Conservation (phyloP, 2,797 vertebrate genomes). For the Yasuhikotakia modesta region DNA sequence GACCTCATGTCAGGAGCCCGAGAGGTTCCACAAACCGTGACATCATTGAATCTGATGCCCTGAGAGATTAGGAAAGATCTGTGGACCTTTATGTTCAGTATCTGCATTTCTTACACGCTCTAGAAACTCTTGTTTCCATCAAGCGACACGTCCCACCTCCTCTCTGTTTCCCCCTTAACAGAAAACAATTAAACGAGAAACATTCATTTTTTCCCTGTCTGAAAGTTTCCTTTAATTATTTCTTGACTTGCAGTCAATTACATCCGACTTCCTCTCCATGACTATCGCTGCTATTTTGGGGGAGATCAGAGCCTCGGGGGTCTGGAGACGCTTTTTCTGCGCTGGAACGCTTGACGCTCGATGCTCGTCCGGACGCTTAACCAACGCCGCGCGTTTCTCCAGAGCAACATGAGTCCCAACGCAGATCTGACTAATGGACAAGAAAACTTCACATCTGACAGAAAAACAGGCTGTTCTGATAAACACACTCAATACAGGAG, state of each 20-base stretch:
- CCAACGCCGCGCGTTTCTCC: conserved; percentile 45
- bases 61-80: conserved; percentile 79
- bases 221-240: conserved; percentile 83
- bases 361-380: conserved; percentile 35
- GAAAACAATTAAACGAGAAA: conserved; percentile 77
- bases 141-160: conserved; percentile 65
- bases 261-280: conserved; percentile 82
- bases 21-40: conserved; percentile 80
- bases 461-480: conserved; percentile 27
- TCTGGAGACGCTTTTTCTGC: conserved; percentile 65
- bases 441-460: background rate
- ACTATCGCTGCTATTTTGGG: conserved; percentile 82
- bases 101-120: conserved; percentile 62
- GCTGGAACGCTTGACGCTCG: conserved; percentile 62
- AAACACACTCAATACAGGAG: background rate
- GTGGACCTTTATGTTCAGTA: conserved; percentile 74
- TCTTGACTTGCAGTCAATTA: conserved; percentile 82
- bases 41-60: conserved; percentile 81
- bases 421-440: conserved; percentile 5
- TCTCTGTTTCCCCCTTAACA: conserved; percentile 24
- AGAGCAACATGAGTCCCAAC: conserved; percentile 25
- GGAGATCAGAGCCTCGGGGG: conserved; percentile 72
- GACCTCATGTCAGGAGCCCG: conserved; percentile 69
- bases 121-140: conserved; percentile 11
- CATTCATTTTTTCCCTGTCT: conserved; percentile 75